A percentile compares a stretch with the other conserved stretches of the same genome.
phyloP scores from a whole-genome alignment of 2,797 vertebrate genomes.

The Anas georgica region DNA sequence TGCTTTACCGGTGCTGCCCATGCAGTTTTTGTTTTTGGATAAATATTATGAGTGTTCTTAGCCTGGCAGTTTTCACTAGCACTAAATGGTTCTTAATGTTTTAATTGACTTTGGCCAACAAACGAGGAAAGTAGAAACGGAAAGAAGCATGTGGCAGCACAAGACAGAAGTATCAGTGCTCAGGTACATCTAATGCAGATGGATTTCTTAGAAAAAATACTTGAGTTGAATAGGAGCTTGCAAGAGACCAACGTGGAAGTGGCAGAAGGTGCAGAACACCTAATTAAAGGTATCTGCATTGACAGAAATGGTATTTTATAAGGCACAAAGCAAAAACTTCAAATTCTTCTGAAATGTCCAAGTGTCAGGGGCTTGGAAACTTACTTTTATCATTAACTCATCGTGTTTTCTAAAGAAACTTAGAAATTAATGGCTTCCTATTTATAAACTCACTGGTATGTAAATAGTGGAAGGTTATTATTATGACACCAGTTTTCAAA shows the following conservation, averaged over 20 bases:
- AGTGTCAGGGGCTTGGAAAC: neutral
- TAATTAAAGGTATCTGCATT: neutral
- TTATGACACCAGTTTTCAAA: neutral
- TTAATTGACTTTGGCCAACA: neutral
- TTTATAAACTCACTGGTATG: neutral
- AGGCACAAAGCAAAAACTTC: neutral
- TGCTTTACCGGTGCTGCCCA: neutral
- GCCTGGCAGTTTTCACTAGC: conserved; percentile 1
- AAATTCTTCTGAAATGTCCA: neutral
- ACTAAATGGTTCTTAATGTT: neutral
- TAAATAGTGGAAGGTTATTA: neutral
- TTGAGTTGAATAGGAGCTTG: neutral
- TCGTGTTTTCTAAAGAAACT: neutral
- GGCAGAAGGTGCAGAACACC: neutral
- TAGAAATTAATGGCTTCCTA: neutral
- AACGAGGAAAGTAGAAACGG: neutral
- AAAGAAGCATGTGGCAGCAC: neutral
- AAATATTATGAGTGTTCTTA: conserved; percentile 40
- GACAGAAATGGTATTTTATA: neutral
- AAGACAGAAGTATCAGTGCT: neutral
- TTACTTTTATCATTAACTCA: neutral
- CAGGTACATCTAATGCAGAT: neutral
- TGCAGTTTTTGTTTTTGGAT: conserved; percentile 12
- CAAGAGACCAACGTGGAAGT: neutral
- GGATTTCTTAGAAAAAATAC: neutral